Evolutionary conservation across 2,797 vertebrate species (phyloP), one percentile per base, ranked within the genome.

Genomic region (Hyperoplus immaculatus): DNA sequence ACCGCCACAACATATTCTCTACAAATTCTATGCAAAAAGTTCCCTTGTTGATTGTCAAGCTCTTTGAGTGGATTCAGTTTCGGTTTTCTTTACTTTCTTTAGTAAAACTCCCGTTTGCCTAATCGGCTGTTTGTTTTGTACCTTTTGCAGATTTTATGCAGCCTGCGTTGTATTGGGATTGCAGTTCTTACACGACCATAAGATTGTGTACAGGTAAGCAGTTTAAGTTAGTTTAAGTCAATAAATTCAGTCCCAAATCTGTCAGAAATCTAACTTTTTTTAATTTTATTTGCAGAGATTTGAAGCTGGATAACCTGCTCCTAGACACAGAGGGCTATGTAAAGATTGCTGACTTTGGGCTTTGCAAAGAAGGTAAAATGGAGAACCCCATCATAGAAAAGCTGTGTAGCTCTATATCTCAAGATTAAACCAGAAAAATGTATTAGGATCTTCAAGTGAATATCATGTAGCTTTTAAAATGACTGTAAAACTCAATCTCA

Each of bases 311-410:
- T 91, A 99, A 99, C 85, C 95, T 99, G 93, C 88, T 99, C 88
- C 93, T 99, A 91, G 98, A 99, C 88, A 99, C 97, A 63, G 98
- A 99, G 92, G 98, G 98, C 80, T 99, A 99, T 56, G 98, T 99
- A 86, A 99, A 99, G 95, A 99, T 99, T 60, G 98, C 98, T 39
- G 98, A 99, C 93, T 99, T 99, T 86, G 98, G 98, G 77, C 97
- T 99, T 90, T 99, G 98, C 90, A 99, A 99, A 96, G 98, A 99
- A 96, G 98, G 98, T 99, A 95, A 93, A 65, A 56, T 3, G 8
- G 11, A 49, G 43, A 75, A 29, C 2, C 3, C 3, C 2, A 4
- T 39, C 16, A 7, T n/a, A 29, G 29, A 29, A 29, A 29, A 29
- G 13, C 12, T n/a, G 10, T 10, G 29, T 41, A 41, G 45, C 12